A percentile compares a stretch with the other conserved stretches of the same genome.
Evolutionary conservation across 2,888 invertebrate species (phyloP).

Genomic region (Nemoura dubitans): DNA sequence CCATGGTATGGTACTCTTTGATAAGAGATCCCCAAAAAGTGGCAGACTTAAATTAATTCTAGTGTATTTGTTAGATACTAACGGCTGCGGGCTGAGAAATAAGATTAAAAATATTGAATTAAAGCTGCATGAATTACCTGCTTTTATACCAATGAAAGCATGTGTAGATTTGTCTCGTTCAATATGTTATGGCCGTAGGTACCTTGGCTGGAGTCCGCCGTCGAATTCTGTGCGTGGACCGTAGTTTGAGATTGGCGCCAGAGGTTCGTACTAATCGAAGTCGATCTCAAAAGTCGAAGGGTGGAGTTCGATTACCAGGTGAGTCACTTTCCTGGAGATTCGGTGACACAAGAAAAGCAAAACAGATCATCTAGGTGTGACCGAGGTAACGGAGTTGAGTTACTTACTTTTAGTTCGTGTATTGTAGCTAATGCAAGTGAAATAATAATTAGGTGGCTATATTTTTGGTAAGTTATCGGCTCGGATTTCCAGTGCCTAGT

Average conservation of each 20-base stretch:
- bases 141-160: too few species aligned
- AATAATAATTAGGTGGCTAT: not conserved
- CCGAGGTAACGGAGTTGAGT: not conserved
- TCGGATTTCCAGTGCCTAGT: not conserved
- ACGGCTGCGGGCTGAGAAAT: too few species aligned
- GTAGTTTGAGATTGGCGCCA: not conserved
- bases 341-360: conserved; percentile 16
- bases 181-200: too few species aligned
- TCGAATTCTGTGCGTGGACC: too few species aligned
- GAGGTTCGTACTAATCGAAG: not conserved
- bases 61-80: too few species aligned
- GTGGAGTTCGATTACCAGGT: not conserved
- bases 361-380: conserved; percentile 12
- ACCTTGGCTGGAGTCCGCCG: too few species aligned
- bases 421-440: not conserved
- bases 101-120: too few species aligned
- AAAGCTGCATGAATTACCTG: too few species aligned
- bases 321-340: not conserved
- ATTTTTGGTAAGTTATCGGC: not conserved
- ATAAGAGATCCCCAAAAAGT: too few species aligned
- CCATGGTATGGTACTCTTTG: too few species aligned
- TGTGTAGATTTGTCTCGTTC: too few species aligned
- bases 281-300: not conserved
- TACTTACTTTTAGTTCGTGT: not conserved
- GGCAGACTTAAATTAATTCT: too few species aligned